Conservation (phyloP, 2,888 invertebrate species). For the Caenorhabditis plicata region DNA sequence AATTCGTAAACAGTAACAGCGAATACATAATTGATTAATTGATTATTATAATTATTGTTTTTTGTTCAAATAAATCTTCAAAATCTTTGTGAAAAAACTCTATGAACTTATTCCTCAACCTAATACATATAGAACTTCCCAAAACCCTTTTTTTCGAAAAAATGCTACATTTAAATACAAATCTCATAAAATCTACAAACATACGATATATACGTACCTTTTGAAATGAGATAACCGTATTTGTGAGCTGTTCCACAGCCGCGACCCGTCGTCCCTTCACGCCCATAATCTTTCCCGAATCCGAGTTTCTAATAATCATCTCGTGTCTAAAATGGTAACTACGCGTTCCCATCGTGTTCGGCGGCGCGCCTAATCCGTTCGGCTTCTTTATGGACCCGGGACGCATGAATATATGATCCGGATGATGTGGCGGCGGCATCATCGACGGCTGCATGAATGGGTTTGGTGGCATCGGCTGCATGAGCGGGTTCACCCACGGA, state of each 20-base stretch:
- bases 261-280: constrained; percentile 84
- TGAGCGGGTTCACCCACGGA: constrained; percentile 40
- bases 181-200: too few relatives aligned
- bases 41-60: too few relatives aligned
- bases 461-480: constrained; percentile 42
- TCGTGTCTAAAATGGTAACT: constrained; percentile 83
- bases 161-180: too few relatives aligned
- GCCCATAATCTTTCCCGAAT: constrained; percentile 86
- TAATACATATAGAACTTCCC: too few relatives aligned
- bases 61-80: too few relatives aligned
- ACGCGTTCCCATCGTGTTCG: constrained; percentile 23
- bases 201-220: constrained; percentile 68
- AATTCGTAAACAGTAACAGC: too few relatives aligned
- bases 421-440: too few relatives aligned
- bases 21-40: too few relatives aligned
- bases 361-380: too few relatives aligned
- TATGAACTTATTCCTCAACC: too few relatives aligned
- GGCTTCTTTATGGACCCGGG: constrained; percentile 37
- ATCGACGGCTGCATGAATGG: constrained; percentile 39
- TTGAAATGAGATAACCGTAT: constrained; percentile 97
- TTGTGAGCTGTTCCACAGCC: constrained; percentile 97
- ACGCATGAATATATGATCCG: constrained; percentile 38
- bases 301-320: constrained; percentile 88
- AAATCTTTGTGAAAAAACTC: too few relatives aligned
- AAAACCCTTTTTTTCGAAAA: too few relatives aligned